These are phyloP conservation scores for Phlogophora meticulosa DNA, from an alignment of 2,888 invertebrate species.

Conservation along the genomic window DNA sequence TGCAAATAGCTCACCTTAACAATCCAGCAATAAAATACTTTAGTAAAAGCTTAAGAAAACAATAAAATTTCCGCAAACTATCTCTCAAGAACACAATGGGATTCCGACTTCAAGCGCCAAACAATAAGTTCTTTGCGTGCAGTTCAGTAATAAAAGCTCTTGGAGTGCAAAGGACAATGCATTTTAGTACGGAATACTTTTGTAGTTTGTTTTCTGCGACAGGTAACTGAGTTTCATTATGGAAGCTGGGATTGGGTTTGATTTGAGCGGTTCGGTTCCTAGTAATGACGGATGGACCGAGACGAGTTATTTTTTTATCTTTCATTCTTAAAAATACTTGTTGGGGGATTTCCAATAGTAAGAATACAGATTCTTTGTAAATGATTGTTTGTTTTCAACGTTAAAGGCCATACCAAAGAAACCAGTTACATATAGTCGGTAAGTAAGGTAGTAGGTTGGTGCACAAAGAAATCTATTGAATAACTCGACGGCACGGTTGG, in stretches of 20 bases:
- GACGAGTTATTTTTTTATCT: neutral
- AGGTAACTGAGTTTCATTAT: conserved; percentile 58
- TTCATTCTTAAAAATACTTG: neutral
- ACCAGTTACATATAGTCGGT: too few species aligned
- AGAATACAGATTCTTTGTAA: neutral
- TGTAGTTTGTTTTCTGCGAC: conserved; percentile 58
- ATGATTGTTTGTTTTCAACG: neutral
- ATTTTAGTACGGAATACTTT: conserved; percentile 50
- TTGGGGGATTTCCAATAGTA: neutral
- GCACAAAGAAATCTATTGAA: too few species aligned
- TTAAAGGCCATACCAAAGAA: neutral
- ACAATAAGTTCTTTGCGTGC: conserved; percentile 67
- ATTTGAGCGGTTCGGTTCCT: conserved; percentile 22
- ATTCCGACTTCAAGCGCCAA: conserved; percentile 64
- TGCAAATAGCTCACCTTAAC: conserved; percentile 51
- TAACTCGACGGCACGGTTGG: too few species aligned
- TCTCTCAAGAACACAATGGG: conserved; percentile 57
- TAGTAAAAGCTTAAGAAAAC: conserved; percentile 53
- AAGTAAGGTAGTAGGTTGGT: too few species aligned
- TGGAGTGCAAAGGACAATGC: conserved; percentile 68
- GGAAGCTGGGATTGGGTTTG: conserved; percentile 21
- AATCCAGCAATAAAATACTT: conserved; percentile 35
- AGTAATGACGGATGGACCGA: neutral
- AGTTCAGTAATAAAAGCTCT: conserved; percentile 67
- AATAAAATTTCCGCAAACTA: conserved; percentile 55